Percentiles rank a stretch among this genome's conserved stretches.
Evolutionary conservation across 2,888 invertebrate species (phyloP).

Genomic region (Xestia ashworthii): DNA sequence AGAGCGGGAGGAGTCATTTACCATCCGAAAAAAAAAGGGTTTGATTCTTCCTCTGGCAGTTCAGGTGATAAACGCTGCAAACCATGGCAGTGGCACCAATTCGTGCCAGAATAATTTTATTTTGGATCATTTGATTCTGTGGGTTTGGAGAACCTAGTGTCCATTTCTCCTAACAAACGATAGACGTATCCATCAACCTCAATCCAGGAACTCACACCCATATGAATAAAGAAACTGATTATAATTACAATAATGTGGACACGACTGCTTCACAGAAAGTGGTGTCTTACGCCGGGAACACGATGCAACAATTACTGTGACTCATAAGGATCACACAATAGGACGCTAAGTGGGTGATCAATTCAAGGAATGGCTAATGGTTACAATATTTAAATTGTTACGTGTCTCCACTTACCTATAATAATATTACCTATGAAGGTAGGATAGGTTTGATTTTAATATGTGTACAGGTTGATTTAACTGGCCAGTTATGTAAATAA

Average conservation of each 20-base stretch:
- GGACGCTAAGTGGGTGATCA: constrained; percentile 27
- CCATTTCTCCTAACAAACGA: constrained; percentile 3
- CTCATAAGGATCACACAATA: constrained; percentile 45
- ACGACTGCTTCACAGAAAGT: constrained; percentile 47
- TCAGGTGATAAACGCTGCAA: neutral
- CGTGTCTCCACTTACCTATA: constrained; percentile 17
- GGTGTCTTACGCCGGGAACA: constrained; percentile 14
- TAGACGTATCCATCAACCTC: neutral
- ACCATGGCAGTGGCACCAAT: neutral
- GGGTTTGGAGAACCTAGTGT: neutral
- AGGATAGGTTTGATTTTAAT: neutral
- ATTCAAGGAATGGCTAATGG: constrained; percentile 46
- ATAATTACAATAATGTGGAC: constrained; percentile 32
- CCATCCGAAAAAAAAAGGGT: no score
- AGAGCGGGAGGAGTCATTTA: no score
- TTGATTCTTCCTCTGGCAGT: neutral
- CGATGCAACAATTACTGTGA: constrained; percentile 38
- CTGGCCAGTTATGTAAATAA: neutral
- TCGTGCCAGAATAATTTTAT: neutral
- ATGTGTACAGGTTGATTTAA: neutral
- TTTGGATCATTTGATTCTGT: neutral
- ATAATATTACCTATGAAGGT: neutral
- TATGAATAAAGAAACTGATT: constrained; percentile 39
- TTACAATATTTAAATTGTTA: constrained; percentile 42
- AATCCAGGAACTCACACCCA: constrained; percentile 7